These are phyloP conservation scores for Muscidifurax raptorellus DNA, from an alignment of 1,140 invertebrate species.

Conservation along the genomic window DNA sequence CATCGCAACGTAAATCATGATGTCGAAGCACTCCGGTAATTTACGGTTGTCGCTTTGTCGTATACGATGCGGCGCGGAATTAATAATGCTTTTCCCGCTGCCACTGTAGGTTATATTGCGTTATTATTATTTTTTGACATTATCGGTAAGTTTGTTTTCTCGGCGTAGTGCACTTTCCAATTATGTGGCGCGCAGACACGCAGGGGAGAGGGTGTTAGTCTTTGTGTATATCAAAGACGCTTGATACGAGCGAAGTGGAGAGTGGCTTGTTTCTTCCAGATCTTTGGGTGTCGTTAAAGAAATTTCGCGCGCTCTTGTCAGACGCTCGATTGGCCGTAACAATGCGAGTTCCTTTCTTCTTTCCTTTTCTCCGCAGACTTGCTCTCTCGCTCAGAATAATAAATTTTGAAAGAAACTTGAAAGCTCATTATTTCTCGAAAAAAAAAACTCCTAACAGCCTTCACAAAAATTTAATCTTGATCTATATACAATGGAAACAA, in stretches of 20 bases:
- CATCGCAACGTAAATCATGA: conserved; percentile 2
- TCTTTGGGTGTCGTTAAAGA: conserved; percentile 68
- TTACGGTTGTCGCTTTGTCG: conserved; percentile 30
- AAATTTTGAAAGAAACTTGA: background rate
- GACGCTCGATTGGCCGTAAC: conserved; percentile 65
- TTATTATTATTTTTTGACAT: conserved; percentile 1
- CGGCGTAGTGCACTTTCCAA: conserved; percentile 5
- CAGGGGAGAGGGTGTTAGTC: conserved; percentile 39
- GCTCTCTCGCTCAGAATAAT: background rate
- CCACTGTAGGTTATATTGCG: background rate
- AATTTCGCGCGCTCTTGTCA: conserved; percentile 70
- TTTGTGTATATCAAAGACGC: conserved; percentile 49
- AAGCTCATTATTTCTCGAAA: background rate
- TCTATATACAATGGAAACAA: too few species aligned
- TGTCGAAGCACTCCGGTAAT: conserved; percentile 4
- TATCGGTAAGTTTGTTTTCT: conserved; percentile 24
- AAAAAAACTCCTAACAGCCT: too few species aligned
- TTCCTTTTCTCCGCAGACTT: conserved; percentile 30
- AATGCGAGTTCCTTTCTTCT: conserved; percentile 30
- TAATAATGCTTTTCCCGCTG: conserved; percentile 28
- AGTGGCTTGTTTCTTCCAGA: conserved; percentile 58
- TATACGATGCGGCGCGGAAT: background rate
- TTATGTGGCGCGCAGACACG: conserved; percentile 24
- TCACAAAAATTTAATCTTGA: too few species aligned
- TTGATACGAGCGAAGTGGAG: conserved; percentile 33